Evolutionary conservation across 2,113 vertebrate genomes (phyloP).

Genomic region (Falcunculus frontatus): DNA sequence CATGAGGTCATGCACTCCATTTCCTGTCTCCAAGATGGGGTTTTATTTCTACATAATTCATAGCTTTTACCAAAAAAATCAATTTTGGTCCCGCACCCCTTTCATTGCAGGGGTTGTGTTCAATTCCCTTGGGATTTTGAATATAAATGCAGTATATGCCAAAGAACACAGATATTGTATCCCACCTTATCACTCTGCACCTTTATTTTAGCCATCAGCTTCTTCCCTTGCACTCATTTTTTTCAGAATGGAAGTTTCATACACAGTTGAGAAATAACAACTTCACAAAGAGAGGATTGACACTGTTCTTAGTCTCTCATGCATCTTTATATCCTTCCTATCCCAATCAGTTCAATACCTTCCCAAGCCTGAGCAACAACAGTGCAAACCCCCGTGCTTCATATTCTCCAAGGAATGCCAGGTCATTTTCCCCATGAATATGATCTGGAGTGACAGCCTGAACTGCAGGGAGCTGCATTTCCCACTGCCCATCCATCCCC

Average conservation of each 20-base stretch:
- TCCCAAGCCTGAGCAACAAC: background rate
- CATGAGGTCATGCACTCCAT: background rate
- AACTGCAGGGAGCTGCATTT: background rate
- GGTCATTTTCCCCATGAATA: background rate
- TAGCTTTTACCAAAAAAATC: background rate
- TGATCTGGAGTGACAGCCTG: background rate
- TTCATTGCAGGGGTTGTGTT: background rate
- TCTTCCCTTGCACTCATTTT: background rate
- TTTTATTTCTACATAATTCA: background rate
- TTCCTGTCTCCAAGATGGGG: background rate
- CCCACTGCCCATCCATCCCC: background rate
- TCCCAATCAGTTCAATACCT: background rate
- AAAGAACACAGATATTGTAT: background rate
- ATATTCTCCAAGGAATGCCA: background rate
- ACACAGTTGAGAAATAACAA: background rate
- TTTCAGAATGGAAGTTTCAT: background rate
- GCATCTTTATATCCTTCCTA: background rate
- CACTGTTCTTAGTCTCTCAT: background rate
- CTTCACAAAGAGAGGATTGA: background rate
- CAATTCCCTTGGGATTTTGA: background rate
- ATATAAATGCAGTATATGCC: background rate
- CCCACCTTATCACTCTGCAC: background rate
- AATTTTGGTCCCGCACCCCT: background rate
- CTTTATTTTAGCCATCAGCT: background rate
- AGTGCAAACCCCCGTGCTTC: background rate